Base-by-base conservation (phyloP, 2,888 invertebrate species). In the Parascotia fuliginaria region DNA sequence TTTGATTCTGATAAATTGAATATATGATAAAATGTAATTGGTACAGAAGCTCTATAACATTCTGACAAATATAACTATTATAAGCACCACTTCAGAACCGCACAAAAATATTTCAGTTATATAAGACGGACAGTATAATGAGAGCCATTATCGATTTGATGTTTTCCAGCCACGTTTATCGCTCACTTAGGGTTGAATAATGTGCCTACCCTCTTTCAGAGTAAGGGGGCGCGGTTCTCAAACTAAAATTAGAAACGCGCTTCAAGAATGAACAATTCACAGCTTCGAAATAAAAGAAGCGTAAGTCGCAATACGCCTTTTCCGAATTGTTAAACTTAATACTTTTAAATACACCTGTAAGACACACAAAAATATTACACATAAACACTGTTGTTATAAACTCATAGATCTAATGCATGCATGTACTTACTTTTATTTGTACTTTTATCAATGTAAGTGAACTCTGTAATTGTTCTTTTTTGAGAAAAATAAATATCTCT, bases 101-200 rank as follows among this genome's bases (percentile, higher is more conserved):
- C 51, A 42, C 45, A 53, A 44, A 42, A 65, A 53, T 41, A 24
- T 39, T 53, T 55, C 47, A 47, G 52, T 49, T 54, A 55, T 42
- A 57, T 61, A 57, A 61, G 46, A 50, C 39, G 48, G 49, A 32
- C 52, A 53, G 48, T 55, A 60, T 62, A 67, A 65, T 62, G 62
- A 65, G 49, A 49, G 47, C 49, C 49, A 62, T 68, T 65, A 68
- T 68, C 65, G 68, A 65, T 68, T 67, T 62, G 65, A 67, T 67
- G 65, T 56, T 67, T 67, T 65, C 65, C 62, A 67, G 65, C 48
- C 54, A 41, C 59, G 52, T 60, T 67, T 65, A 67, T 58, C 54
- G 65, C 65, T 55, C 68, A 62, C 67, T 67, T 67, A 61, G 62
- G 53, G 57, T 52, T 67, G 62, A 67, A 65, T 67, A 53, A 68